phyloP scores from a whole-genome alignment of 2,888 invertebrate species.

The Selenia dentaria region DNA sequence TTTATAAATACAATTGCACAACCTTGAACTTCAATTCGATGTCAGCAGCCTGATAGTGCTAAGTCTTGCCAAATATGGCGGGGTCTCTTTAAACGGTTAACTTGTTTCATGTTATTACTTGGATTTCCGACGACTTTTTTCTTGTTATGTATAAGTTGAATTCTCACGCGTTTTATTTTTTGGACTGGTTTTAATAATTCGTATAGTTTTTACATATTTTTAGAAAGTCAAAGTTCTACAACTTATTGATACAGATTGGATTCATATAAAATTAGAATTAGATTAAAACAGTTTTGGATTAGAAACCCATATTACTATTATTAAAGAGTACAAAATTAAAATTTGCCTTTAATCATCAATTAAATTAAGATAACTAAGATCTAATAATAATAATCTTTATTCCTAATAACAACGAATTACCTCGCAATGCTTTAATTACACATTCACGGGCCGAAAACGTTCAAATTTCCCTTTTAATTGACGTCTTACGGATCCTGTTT shows the following conservation, averaged over 20 bases:
- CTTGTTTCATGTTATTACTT: slow-evolving; percentile 41
- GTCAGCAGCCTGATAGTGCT: slow-evolving; percentile 53
- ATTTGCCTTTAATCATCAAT: too few species aligned
- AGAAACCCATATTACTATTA: too few species aligned
- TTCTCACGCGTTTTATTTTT: slow-evolving; percentile 23
- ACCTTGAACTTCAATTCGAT: slow-evolving; percentile 73
- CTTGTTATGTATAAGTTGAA: slow-evolving; percentile 13
- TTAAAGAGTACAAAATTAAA: too few species aligned
- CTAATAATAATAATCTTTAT: too few species aligned
- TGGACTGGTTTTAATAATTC: background rate
- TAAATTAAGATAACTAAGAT: too few species aligned
- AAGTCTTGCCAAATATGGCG: slow-evolving; percentile 55
- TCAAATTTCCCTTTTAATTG: slow-evolving; percentile 59
- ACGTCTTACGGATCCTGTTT: slow-evolving; percentile 56
- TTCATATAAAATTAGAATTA: too few species aligned
- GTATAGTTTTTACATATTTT: too few species aligned
- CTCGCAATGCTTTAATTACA: slow-evolving; percentile 52
- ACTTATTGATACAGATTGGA: too few species aligned
- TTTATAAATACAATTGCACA: slow-evolving; percentile 62
- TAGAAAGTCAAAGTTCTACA: too few species aligned
- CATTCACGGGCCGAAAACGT: slow-evolving; percentile 56
- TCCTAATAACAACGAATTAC: slow-evolving; percentile 41
- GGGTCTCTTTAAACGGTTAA: slow-evolving; percentile 49
- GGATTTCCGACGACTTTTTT: slow-evolving; percentile 34
- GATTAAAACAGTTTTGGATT: too few species aligned